Conservation (phyloP, 2,888 invertebrate genomes). For the Parnassius glacialis region DNA sequence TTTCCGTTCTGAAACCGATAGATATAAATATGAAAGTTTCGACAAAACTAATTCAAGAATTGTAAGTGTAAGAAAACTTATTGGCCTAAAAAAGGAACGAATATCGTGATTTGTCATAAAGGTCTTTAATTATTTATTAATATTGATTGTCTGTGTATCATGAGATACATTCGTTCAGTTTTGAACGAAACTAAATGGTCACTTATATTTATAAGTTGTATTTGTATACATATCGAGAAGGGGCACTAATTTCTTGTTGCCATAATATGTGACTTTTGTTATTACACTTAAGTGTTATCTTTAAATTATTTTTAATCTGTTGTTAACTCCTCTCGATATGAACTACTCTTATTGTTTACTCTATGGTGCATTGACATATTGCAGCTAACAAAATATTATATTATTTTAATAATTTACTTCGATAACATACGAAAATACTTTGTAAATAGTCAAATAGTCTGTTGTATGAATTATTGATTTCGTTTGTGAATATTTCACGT, state of each 20-base stretch:
- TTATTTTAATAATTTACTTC: neutral
- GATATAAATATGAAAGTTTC: slow-evolving; percentile 1
- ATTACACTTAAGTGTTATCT: neutral
- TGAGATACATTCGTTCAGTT: no score
- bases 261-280: no score
- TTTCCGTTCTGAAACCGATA: neutral
- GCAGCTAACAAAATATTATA: neutral
- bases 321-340: no score
- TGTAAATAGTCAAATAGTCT: slow-evolving; percentile 21
- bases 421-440: neutral
- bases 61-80: neutral
- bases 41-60: neutral
- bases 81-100: slow-evolving; percentile 22
- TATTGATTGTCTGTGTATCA: neutral
- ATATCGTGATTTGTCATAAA: slow-evolving; percentile 15
- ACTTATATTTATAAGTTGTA: no score
- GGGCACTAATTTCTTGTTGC: no score
- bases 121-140: slow-evolving; percentile 8
- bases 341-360: neutral
- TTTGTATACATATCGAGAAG: no score
- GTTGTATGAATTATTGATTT: slow-evolving; percentile 18
- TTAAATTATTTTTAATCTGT: slow-evolving; percentile 4
- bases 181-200: no score
- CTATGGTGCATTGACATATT: slow-evolving; percentile 4
- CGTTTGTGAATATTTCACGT: slow-evolving; percentile 8